Conservation (phyloP, 2,113 vertebrate species). For the Heloderma charlesbogerti region DNA sequence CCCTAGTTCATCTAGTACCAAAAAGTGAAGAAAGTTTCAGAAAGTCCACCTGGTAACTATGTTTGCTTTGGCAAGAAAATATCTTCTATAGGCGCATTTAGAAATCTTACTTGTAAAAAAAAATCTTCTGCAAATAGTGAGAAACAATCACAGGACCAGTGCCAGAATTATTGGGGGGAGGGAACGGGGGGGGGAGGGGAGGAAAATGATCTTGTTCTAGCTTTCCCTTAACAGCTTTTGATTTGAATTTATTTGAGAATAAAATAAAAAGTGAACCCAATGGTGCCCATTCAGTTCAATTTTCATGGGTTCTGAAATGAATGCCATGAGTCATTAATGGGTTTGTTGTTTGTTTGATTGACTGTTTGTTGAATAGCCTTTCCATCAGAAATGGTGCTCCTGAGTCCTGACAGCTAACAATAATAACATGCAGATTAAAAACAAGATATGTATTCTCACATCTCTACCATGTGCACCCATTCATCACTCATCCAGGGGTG, state of each 20-base stretch:
- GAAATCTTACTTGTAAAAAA: constrained; percentile 42
- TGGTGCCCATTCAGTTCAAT: background rate
- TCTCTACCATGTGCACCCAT: background rate
- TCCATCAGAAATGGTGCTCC: too few relatives aligned
- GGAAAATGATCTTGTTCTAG: background rate
- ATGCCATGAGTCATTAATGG: background rate
- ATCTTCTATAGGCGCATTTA: constrained; percentile 48
- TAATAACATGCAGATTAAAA: too few relatives aligned
- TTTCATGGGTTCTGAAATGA: background rate
- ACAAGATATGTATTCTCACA: too few relatives aligned
- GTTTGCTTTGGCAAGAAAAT: constrained; percentile 22
- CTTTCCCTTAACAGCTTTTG: background rate
- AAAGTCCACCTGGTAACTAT: background rate
- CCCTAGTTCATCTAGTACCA: background rate
- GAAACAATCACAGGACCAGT: constrained; percentile 53
- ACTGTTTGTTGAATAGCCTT: background rate
- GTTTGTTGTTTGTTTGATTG: background rate
- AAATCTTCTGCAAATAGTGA: constrained; percentile 60
- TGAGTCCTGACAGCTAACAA: too few relatives aligned
- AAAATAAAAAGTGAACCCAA: background rate
- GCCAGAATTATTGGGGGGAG: background rate
- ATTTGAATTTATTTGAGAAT: background rate
- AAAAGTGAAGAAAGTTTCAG: background rate
- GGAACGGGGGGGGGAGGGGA: too few relatives aligned
- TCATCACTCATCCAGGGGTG: background rate